These are phyloP conservation scores for Synergus laeviventris DNA, from an alignment of 2,888 invertebrate species.

Conservation along the genomic window DNA sequence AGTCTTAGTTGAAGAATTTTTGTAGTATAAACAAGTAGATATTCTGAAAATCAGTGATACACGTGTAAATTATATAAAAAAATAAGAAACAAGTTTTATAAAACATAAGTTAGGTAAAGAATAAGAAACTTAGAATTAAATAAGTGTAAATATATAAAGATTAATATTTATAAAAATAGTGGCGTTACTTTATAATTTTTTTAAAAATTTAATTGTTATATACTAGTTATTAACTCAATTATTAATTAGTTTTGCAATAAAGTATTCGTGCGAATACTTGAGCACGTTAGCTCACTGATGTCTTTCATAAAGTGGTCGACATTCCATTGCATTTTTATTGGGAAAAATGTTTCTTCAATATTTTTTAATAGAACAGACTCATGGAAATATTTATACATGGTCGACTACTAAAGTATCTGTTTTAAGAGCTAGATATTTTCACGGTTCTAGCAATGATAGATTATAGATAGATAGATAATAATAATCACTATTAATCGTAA, in stretches of 20 bases:
- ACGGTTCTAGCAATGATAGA: conserved; percentile 3
- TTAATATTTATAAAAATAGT: not conserved
- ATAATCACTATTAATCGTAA: not conserved
- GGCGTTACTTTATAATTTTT: not conserved
- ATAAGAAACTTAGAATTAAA: not conserved
- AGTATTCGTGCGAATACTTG: conserved; percentile 30
- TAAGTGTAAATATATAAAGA: not conserved
- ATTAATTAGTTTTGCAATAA: conserved; percentile 5
- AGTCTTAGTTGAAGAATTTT: not conserved
- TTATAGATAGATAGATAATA: too few relatives aligned
- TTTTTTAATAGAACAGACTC: conserved; percentile 9
- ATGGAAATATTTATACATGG: conserved; percentile 12
- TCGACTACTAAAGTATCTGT: not conserved
- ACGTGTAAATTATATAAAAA: not conserved
- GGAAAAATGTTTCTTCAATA: conserved; percentile 14
- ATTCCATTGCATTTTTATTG: conserved; percentile 7
- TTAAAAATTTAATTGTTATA: not conserved
- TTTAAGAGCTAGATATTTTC: conserved; percentile 8
- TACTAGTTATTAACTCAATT: not conserved
- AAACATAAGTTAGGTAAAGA: not conserved
- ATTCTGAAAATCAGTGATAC: not conserved
- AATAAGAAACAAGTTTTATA: not conserved
- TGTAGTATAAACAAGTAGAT: not conserved
- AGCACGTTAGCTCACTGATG: conserved; percentile 31
- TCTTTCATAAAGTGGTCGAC: conserved; percentile 26